Conservation (phyloP, 2,797 vertebrate species). For the Micrastur ruficollis region DNA sequence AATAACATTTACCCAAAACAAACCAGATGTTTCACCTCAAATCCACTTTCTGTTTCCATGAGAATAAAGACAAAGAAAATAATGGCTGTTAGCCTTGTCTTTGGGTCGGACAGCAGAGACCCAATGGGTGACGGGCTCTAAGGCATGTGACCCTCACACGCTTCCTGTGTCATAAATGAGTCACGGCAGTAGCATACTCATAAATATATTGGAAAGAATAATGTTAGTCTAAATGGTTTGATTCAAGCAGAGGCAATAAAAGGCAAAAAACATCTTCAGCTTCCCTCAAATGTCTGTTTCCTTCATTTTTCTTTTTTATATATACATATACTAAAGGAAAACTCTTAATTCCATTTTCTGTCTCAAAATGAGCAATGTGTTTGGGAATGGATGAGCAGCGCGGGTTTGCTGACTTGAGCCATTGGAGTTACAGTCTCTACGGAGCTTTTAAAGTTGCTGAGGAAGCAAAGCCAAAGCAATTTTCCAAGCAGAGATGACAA, state of each 20-base stretch:
- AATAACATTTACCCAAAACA: constrained; percentile 54
- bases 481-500: constrained; percentile 4
- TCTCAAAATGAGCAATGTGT: background rate
- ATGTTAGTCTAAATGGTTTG: constrained; percentile 1
- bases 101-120: background rate
- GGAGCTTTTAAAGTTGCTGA: background rate
- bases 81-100: constrained; percentile 13
- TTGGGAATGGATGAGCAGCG: background rate
- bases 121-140: background rate
- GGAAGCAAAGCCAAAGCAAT: constrained; percentile 19
- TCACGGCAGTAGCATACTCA: background rate
- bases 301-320: background rate
- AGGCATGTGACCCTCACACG: background rate
- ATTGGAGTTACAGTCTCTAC: background rate
- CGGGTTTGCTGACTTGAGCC: background rate
- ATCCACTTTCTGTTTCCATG: constrained; percentile 58
- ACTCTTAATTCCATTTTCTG: background rate
- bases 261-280: background rate
- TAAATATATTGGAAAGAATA: constrained; percentile 19
- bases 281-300: background rate
- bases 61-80: constrained; percentile 43
- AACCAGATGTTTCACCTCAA: constrained; percentile 65
- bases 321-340: background rate
- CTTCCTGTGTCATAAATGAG: constrained; percentile 29
- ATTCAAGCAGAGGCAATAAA: constrained; percentile 6